Evolutionary conservation across 2,113 vertebrate species (phyloP), one percentile per base, ranked within the genome.

Genomic region (Fulmarus glacialis): DNA sequence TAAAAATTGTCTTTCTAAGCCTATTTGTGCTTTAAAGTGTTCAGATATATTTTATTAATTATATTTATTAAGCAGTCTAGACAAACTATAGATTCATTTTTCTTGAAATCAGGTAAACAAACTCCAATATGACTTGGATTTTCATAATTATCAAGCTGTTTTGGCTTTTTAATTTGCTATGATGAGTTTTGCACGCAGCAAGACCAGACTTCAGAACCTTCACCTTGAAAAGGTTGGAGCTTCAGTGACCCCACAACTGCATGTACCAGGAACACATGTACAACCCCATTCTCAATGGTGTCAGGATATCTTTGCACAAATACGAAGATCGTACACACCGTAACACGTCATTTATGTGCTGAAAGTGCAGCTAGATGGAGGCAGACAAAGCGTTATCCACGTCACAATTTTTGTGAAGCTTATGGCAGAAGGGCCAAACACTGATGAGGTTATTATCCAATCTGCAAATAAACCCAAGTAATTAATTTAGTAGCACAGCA

Each of bases 261-360:
- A 48, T 2, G 6, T 18, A 26, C 13, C 2, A 73, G 89, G 48
- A 59, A 38, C 32, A 17, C 15, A 1, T 0, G 1, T 6, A 23
- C 48, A 52, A 32, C 3, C 5, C 34, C 71, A 11, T 36, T 19
- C 63, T 12, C 42, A 38, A 2, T 4, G 14, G 45, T 11, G 38
- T 4, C 43, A 48, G 32, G n/a, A 6, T 11, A 11, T n/a, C 64
- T 77, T 42, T 71, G 36, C 27, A 8, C 0, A 0, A 62, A 32
- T 2, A 11, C 38, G 53, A 36, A 48, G 42, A 71, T 75, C 47
- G n/a, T n/a, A 22, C 16, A 32, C 3, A 34, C 50, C 2, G 0
- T 0, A 29, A 36, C 12, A 59, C 13, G 17, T 34, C 32, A 24
- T 42, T 52, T 53, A 3, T 3, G 0, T 34, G 53, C 68, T 22